These are phyloP conservation scores for Augochlora pura DNA, from an alignment of 1,140 invertebrate genomes.

Conservation along the genomic window DNA sequence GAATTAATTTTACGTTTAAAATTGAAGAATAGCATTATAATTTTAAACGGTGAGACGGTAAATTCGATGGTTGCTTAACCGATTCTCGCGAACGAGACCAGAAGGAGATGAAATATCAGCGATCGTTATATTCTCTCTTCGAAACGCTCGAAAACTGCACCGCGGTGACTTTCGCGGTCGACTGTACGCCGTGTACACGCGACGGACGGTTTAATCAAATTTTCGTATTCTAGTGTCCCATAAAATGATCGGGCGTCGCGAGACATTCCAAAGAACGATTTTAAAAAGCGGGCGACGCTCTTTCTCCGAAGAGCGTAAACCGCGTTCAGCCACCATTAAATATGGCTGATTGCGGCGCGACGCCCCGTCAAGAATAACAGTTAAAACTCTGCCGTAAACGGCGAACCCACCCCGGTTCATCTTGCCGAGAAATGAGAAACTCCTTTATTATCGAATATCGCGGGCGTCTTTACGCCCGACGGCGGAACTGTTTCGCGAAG, in stretches of 20 bases:
- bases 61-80: too few species aligned
- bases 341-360: slow-evolving; percentile 11
- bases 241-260: neutral
- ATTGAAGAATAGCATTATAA: too few species aligned
- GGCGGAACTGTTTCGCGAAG: too few species aligned
- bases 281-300: neutral
- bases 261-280: neutral
- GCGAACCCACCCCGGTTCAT: neutral
- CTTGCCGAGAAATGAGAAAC: neutral
- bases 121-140: too few species aligned
- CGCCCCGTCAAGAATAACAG: slow-evolving; percentile 15
- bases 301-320: slow-evolving; percentile 7
- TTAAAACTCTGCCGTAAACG: neutral
- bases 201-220: neutral
- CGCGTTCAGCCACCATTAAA: slow-evolving; percentile 7
- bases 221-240: neutral
- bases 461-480: neutral
- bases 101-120: neutral
- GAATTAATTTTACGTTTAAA: too few species aligned
- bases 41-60: too few species aligned
- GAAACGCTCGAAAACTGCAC: neutral
- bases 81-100: too few species aligned
- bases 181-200: neutral
- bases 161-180: neutral
- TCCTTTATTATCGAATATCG: slow-evolving; percentile 15